Conservation (phyloP, 2,797 vertebrate genomes). For the Rhinophrynus dorsalis region DNA sequence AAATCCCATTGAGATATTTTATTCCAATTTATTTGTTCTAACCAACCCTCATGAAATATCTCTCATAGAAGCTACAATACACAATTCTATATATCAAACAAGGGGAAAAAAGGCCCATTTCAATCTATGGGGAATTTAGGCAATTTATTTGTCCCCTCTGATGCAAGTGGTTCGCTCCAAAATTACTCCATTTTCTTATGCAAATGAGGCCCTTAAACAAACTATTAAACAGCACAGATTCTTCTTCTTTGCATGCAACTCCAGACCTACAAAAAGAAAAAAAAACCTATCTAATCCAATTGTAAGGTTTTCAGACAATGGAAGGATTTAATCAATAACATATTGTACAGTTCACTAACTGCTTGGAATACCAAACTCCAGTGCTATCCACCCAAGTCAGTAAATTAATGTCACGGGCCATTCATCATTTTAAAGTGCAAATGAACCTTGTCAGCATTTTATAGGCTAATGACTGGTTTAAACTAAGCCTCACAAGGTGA, state of each 20-base stretch:
- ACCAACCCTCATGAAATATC: no score
- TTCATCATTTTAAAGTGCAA: slow-evolving; percentile 38
- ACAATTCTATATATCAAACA: no score
- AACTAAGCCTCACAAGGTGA: slow-evolving; percentile 1
- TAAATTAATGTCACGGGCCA: slow-evolving; percentile 35
- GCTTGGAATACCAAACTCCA: slow-evolving; percentile 12
- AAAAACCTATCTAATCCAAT: slow-evolving; percentile 41
- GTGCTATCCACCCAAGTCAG: slow-evolving; percentile 24
- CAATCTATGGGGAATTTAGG: no score
- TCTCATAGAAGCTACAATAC: no score
- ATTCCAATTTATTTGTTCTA: no score
- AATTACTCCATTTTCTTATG: no score
- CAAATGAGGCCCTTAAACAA: background rate
- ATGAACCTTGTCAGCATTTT: slow-evolving; percentile 36
- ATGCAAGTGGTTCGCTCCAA: no score
- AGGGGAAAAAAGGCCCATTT: no score
- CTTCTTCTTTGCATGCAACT: background rate
- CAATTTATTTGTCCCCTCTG: no score
- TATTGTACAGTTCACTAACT: slow-evolving; percentile 35
- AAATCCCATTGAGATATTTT: no score
- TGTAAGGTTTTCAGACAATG: slow-evolving; percentile 37
- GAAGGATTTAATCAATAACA: slow-evolving; percentile 44
- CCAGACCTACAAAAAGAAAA: slow-evolving; percentile 17
- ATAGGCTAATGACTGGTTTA: slow-evolving; percentile 24
- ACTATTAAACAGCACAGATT: background rate